Evolutionary conservation across 1,140 invertebrate genomes (phyloP).

Genomic region (Drosophila nikananu): DNA sequence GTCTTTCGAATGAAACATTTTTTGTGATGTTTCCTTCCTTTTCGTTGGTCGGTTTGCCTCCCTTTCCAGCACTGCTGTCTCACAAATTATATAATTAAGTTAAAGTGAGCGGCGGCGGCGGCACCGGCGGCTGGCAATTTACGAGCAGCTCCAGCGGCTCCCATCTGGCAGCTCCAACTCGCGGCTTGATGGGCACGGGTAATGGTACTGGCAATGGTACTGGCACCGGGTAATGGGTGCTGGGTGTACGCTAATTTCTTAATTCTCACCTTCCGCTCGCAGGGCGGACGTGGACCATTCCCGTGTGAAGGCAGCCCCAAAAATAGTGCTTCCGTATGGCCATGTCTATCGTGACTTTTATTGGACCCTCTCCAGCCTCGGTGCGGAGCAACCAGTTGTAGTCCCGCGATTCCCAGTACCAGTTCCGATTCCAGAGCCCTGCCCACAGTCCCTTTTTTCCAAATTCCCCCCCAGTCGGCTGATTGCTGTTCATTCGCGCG

Average conservation of each 20-base stretch:
- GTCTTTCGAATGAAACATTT: not conserved
- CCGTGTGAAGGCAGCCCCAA: conserved; percentile 68
- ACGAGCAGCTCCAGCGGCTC: conserved; percentile 42
- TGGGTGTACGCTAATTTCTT: conserved; percentile 77
- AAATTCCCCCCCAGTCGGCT: conserved; percentile 38
- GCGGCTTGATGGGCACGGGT: conserved; percentile 11
- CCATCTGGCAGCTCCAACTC: conserved; percentile 48
- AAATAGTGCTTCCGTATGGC: conserved; percentile 81
- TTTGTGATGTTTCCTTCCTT: conserved; percentile 22
- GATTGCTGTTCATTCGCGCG: conserved; percentile 78
- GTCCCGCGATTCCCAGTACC: conserved; percentile 40
- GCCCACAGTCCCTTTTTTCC: conserved; percentile 33
- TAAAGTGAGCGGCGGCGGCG: conserved; percentile 69
- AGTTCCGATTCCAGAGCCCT: conserved; percentile 23
- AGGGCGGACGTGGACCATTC: conserved; percentile 60
- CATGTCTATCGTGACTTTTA: conserved; percentile 80
- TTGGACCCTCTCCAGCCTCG: conserved; percentile 47
- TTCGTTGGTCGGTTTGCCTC: conserved; percentile 21
- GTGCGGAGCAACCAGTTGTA: conserved; percentile 13
- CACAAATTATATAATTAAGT: conserved; percentile 83
- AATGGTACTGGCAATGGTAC: conserved; percentile 7
- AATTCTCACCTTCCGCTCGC: conserved; percentile 84
- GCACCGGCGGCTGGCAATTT: conserved; percentile 63
- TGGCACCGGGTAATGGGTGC: conserved; percentile 21
- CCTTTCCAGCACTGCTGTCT: conserved; percentile 41